phyloP scores from a whole-genome alignment of 53 echinoderm and acorn worm species.

The Mesocentrotus franciscanus region DNA sequence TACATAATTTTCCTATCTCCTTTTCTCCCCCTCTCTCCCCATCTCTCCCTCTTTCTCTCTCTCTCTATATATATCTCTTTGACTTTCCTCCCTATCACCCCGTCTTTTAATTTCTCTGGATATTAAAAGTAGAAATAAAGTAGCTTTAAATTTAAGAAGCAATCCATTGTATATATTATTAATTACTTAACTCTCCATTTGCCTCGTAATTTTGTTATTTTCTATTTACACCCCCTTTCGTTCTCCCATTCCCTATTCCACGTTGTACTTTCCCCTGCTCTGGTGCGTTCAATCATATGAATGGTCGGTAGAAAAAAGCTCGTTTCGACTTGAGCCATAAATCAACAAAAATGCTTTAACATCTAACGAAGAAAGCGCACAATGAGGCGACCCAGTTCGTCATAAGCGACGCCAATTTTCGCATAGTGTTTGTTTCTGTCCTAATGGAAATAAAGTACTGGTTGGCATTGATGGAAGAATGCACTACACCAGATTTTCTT shows the following conservation, averaged over 20 bases:
- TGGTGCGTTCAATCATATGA: conserved; percentile 35
- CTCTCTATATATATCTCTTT: neutral
- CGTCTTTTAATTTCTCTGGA: too few relatives aligned
- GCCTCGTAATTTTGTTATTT: neutral
- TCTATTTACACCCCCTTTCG: neutral
- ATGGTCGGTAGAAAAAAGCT: conserved; percentile 15
- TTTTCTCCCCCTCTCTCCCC: neutral
- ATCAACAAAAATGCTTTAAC: conserved; percentile 47
- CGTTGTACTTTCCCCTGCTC: neutral
- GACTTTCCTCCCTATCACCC: neutral
- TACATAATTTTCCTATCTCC: too few relatives aligned
- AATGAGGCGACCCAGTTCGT: conserved; percentile 42
- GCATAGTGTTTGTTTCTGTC: neutral
- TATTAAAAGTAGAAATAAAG: too few relatives aligned
- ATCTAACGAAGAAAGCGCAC: conserved; percentile 21
- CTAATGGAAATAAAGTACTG: conserved; percentile 31
- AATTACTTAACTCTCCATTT: neutral
- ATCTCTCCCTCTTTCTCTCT: neutral
- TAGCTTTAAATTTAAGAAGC: too few relatives aligned
- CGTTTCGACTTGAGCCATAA: conserved; percentile 17
- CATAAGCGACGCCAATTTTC: conserved; percentile 33
- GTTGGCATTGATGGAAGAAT: conserved; percentile 19
- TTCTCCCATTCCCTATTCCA: too few relatives aligned
- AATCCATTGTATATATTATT: neutral
- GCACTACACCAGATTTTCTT: conserved; percentile 7